Base-by-base conservation (phyloP, 2,888 invertebrate genomes). In the Physocephala rufipes region DNA sequence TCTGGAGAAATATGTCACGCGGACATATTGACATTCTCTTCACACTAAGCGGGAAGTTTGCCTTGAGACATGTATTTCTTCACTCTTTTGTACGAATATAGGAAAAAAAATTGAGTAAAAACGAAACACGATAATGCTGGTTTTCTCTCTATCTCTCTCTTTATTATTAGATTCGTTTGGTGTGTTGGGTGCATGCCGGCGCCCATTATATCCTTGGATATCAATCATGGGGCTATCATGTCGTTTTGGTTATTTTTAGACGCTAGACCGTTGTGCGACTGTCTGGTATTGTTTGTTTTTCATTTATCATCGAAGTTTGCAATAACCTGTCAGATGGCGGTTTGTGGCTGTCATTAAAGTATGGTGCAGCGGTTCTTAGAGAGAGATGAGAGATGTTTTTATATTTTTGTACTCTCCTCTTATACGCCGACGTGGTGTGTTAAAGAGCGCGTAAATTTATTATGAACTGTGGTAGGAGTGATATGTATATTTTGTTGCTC, bases 31-130 rank as follows among this genome's bases (percentile, higher is more conserved):
- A 36, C 9, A 7, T 36, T 36, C 9, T 36, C 4, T 9, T 36
- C 36, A 9, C 36, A 9, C 70, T 65, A 47, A 78, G 78, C 82
- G 82, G 81, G 81, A 81, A 81, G 81, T 81, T 81, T 82, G 81
- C n/a, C n/a, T n/a, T n/a, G n/a, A n/a, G n/a, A n/a, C n/a, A n/a
- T n/a, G n/a, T n/a, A n/a, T n/a, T n/a, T n/a, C n/a, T n/a, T n/a
- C n/a, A n/a, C n/a, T n/a, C n/a, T n/a, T n/a, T n/a, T n/a, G n/a
- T n/a, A n/a, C n/a, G n/a, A n/a, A n/a, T n/a, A n/a, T n/a, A n/a
- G n/a, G n/a, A n/a, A n/a, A n/a, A n/a, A n/a, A n/a, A n/a, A n/a
- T n/a, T 36, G 36, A 36, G 36, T 36, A 36, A 36, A 36, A 36
- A 36, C 36, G 4, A 36, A 7, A 7, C 9, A 36, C 4, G 9